Conservation (phyloP, 1,140 invertebrate species). For the Drosophila ananassae region DNA sequence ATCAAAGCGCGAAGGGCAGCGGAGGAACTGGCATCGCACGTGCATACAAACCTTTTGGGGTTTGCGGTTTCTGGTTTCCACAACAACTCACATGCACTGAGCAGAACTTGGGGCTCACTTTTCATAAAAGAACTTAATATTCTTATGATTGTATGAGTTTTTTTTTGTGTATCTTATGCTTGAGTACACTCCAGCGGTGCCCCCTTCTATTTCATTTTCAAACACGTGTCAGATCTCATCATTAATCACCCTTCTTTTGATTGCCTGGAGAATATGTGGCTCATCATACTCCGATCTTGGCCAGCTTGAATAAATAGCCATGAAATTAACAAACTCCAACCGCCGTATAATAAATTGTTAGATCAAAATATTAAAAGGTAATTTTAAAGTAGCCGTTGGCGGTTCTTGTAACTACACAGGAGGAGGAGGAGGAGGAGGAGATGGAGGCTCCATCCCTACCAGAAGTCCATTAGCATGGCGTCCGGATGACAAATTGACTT, state of each 20-base stretch:
- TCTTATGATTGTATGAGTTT: background rate
- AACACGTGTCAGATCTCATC: constrained; percentile 39
- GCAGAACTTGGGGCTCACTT: background rate
- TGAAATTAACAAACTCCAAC: constrained; percentile 68
- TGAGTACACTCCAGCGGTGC: constrained; percentile 16
- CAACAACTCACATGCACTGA: constrained; percentile 21
- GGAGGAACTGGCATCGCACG: constrained; percentile 34
- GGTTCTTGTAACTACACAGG: background rate
- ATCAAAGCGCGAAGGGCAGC: constrained; percentile 9
- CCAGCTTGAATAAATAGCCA: constrained; percentile 60
- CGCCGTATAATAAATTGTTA: constrained; percentile 40
- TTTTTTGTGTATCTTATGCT: constrained; percentile 24
- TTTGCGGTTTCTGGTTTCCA: constrained; percentile 39
- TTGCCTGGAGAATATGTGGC: constrained; percentile 35
- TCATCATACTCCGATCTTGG: constrained; percentile 32
- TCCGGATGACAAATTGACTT: constrained; percentile 76
- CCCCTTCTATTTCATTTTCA: constrained; percentile 3
- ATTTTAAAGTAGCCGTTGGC: constrained; percentile 53
- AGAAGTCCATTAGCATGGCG: constrained; percentile 47
- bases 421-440: constrained; percentile 1
- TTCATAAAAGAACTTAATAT: background rate
- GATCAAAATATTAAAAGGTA: constrained; percentile 58
- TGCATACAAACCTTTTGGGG: constrained; percentile 34
- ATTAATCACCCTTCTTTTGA: constrained; percentile 50
- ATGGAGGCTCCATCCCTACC: constrained; percentile 18